These are phyloP conservation scores for Caiman crocodilus DNA, from an alignment of 2,797 vertebrate genomes.

Conservation along the genomic window DNA sequence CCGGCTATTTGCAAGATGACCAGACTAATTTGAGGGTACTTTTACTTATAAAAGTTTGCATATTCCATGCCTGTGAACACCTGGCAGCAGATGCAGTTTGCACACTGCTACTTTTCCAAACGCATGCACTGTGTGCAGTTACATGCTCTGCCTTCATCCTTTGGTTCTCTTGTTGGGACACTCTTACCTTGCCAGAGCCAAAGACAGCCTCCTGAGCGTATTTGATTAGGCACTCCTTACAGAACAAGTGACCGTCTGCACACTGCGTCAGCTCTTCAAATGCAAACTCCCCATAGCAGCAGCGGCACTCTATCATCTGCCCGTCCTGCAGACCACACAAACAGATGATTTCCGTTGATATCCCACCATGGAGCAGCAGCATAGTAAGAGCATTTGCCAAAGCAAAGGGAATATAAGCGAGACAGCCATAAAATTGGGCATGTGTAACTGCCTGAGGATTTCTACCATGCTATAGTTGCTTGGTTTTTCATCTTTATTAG, in stretches of 20 bases:
- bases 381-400: rapidly evolving
- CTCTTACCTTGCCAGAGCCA: slow-evolving; percentile 92
- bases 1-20: neutral
- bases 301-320: slow-evolving; percentile 97
- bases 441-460: neutral
- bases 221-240: slow-evolving; percentile 97
- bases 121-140: neutral
- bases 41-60: neutral
- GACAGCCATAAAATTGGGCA: neutral
- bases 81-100: neutral
- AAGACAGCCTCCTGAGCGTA: slow-evolving; percentile 98
- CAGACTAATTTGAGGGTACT: neutral
- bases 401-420: neutral
- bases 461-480: neutral
- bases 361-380: neutral
- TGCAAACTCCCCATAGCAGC: slow-evolving; percentile 95
- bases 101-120: neutral
- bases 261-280: slow-evolving; percentile 98
- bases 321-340: slow-evolving; percentile 86
- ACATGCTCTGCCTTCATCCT: neutral
- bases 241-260: slow-evolving; percentile 96
- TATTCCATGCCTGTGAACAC: neutral
- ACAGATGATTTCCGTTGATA: neutral
- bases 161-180: neutral
- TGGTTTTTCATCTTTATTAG: neutral